Percentiles rank a stretch among this genome's conserved stretches.
These are phyloP conservation scores for Leptothorax acervorum DNA, from an alignment of 2,888 invertebrate genomes.

Conservation along the genomic window DNA sequence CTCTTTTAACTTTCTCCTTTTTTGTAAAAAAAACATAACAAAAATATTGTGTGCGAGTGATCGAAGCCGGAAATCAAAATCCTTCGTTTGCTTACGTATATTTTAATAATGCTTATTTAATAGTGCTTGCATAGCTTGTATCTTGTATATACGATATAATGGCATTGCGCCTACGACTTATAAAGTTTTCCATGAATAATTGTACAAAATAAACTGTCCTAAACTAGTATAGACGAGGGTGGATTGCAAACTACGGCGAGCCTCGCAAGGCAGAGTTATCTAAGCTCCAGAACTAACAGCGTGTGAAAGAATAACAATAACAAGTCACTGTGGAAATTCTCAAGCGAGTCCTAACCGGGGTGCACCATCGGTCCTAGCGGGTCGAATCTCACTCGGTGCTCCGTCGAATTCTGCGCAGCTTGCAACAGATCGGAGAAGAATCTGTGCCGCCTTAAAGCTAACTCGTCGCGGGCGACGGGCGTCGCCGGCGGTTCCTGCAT, in stretches of 20 bases:
- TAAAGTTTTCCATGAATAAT: neutral
- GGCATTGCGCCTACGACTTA: neutral
- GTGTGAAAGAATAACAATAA: neutral
- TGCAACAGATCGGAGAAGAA: slow-evolving; percentile 92
- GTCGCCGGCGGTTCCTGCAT: slow-evolving; percentile 90
- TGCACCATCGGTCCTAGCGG: slow-evolving; percentile 90
- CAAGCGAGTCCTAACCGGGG: slow-evolving; percentile 86
- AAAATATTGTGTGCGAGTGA: neutral
- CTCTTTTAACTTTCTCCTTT: neutral
- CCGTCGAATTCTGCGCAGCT: slow-evolving; percentile 90
- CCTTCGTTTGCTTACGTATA: neutral
- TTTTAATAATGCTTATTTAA: neutral
- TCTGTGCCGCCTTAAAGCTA: slow-evolving; percentile 91
- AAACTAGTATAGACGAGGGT: neutral
- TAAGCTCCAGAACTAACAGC: neutral
- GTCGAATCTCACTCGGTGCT: slow-evolving; percentile 92
- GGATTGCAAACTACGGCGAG: neutral
- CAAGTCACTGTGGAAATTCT: slow-evolving; percentile 13
- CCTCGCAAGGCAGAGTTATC: neutral
- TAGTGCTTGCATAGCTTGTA: neutral
- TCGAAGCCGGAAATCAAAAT: neutral
- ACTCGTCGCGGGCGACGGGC: slow-evolving; percentile 92
- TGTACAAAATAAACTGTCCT: neutral
- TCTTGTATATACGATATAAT: neutral
- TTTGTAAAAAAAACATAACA: neutral